Base-by-base conservation (phyloP, 2,113 vertebrate genomes). In the Ictidomys tridecemlineatus region DNA sequence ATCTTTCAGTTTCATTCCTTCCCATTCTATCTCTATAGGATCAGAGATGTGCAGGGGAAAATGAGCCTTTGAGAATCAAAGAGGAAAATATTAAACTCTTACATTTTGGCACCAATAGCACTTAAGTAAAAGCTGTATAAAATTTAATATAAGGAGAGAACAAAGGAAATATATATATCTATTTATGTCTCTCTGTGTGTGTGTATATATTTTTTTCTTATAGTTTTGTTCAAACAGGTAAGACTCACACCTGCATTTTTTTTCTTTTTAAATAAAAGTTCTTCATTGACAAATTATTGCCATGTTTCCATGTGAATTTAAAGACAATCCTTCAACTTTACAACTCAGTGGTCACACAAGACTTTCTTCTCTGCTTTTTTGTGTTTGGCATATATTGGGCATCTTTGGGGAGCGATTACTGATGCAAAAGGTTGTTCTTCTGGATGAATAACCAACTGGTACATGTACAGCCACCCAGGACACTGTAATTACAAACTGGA, bases 401-500 rank as follows among this genome's bases (percentile, higher is more conserved):
- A 94, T 51, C 34, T 95, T 92, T 72, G 12, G 9, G 86, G 87
- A 90, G 48, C 69, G 78, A 63, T 83, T 86, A 85, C 51, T 67
- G 69, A 72, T 72, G 77, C 24, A 83, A 37, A 91, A 51, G 37
- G 20, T 42, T 95, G 69, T 92, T 95, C 89, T 88, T 85, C 77
- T 85, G 67, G 67, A 51, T 85, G 96, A 97, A 72, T 96, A 96
- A 96, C 58, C 53, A 95, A 96, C 92, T 84, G 90, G 87, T 92
- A n/a, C 83, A 26, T 72, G 78, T 22, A 84, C 79, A 97, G 56
- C 90, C 91, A 93, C 82, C 82, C 95, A 94, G 94, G 10, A 70
- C 92, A 96, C 92, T 85, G 42, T 97, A 98, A 98, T 98, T 98
- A 98, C 88, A 95, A 97, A 95, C 94, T 97, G 97, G 97, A 94